Base-by-base conservation (phyloP, 2,888 invertebrate species). In the Anticlea derivata region DNA sequence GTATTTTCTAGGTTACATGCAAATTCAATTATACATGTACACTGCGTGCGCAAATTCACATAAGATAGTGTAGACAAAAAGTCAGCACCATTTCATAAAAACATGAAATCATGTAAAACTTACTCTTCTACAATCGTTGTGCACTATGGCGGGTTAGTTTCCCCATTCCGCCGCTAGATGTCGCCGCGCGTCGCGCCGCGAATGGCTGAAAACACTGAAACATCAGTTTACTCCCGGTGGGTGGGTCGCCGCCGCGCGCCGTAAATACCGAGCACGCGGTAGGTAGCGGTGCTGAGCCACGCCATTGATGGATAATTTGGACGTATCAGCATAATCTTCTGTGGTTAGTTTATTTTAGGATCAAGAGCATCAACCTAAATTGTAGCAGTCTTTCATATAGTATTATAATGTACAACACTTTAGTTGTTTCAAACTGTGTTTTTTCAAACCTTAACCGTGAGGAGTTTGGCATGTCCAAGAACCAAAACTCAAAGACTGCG, bases 91-190 rank as follows among this genome's bases (percentile, higher is more conserved):
- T n/a, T n/a, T n/a, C n/a, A n/a, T n/a, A n/a, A n/a, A n/a, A n/a
- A 4, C 17, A 17, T 17, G 17, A 17, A 3, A 8, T 10, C 10
- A 33, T 24, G n/a, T n/a, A n/a, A n/a, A n/a, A 27, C 22, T 24
- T 5, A 40, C 51, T 31, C 2, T 37, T 35, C n/a, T 12, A 1
- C 37, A 37, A 22, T 46, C 31, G 6, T 5, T 7, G 37, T 2
- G 10, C 33, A 41, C 24, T 33, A 38, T 26, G 48, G 50, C 26
- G 27, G 7, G 12, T 37, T 5, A 5, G 58, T 49, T 63, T 37
- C 48, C 13, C 33, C 29, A 45, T 12, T 11, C 20, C 45, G 51
- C 55, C 71, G 61, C 68, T 71, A 74, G 78, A 75, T 73, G 78
- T 50, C 74, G 55, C 47, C 23, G 38, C 26, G 7, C 30, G 62